phyloP scores from a whole-genome alignment of 2,888 invertebrate species.

The Lydus trimaculatus region DNA sequence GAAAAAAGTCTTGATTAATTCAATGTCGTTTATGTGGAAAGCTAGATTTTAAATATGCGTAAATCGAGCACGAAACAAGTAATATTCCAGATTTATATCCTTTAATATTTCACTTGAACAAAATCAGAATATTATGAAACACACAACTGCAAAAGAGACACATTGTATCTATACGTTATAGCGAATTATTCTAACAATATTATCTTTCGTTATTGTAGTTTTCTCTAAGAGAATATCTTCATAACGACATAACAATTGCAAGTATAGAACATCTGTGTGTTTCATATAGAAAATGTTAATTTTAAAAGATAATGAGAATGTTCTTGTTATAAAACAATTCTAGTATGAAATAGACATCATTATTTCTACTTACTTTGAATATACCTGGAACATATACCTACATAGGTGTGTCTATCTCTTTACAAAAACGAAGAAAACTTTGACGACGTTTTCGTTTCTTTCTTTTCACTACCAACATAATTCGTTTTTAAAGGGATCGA shows the following conservation, averaged over 20 bases:
- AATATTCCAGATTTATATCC: background rate
- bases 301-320: background rate
- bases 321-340: background rate
- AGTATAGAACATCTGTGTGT: background rate
- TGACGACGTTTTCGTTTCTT: slow-evolving; percentile 44
- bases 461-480: slow-evolving; percentile 39
- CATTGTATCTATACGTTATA: background rate
- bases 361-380: slow-evolving; percentile 31
- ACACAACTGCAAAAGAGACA: background rate
- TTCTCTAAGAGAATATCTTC: background rate
- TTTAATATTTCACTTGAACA: background rate
- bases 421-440: slow-evolving; percentile 13
- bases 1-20: background rate
- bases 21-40: slow-evolving; percentile 2
- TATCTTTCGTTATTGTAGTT: background rate
- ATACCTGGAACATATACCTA: slow-evolving; percentile 25
- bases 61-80: slow-evolving; percentile 3
- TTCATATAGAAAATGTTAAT: background rate
- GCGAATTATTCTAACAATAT: background rate
- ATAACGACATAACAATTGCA: slow-evolving; percentile 3
- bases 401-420: background rate
- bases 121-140: background rate
- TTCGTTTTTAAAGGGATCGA: slow-evolving; percentile 55
- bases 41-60: background rate
- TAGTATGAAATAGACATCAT: slow-evolving; percentile 15